Conservation (phyloP, 2,113 vertebrate species). For the Cettia cetti region DNA sequence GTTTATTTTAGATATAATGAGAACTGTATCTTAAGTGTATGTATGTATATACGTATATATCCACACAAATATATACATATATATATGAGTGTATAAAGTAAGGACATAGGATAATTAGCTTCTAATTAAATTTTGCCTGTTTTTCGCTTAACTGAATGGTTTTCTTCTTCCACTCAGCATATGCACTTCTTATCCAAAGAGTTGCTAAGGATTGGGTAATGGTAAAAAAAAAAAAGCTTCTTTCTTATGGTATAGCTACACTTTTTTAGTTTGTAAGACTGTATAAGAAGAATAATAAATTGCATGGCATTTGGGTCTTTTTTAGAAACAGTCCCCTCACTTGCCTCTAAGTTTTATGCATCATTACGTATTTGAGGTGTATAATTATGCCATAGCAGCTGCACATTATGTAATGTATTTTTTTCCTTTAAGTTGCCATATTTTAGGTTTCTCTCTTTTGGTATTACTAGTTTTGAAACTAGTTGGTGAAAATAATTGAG, state of each 20-base stretch:
- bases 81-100: not conserved
- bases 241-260: not conserved
- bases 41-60: fast-evolving
- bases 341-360: not conserved
- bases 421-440: not conserved
- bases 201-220: not conserved
- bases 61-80: too few relatives aligned
- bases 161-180: not conserved
- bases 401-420: not conserved
- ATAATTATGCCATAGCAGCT: not conserved
- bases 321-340: not conserved
- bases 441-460: not conserved
- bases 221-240: not conserved
- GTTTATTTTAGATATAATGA: not conserved
- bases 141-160: not conserved
- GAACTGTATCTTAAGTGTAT: not conserved
- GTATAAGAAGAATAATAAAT: not conserved
- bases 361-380: not conserved
- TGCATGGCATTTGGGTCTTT: not conserved
- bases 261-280: not conserved
- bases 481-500: not conserved
- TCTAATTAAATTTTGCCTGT: not conserved
- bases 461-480: not conserved
- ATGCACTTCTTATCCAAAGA: not conserved
- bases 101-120: not conserved